Evolutionary conservation across 1,140 invertebrate genomes (phyloP).

Genomic region (Apocrypta bakeri): DNA sequence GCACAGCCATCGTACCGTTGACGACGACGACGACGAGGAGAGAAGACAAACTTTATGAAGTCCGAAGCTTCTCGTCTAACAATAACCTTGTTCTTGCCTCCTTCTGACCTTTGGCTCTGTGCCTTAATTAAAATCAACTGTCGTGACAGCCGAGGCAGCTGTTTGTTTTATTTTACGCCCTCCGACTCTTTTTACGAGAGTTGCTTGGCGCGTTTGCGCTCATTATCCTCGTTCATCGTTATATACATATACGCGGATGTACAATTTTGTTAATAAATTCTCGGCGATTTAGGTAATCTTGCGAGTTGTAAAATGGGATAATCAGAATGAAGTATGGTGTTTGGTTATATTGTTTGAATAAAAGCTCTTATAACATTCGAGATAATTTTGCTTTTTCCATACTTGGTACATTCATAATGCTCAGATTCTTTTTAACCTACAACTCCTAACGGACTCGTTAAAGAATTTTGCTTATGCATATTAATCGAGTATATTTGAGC

Average conservation of each 20-base stretch:
- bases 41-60: constrained; percentile 25
- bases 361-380: too few relatives aligned
- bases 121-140: constrained; percentile 22
- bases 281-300: too few relatives aligned
- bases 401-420: too few relatives aligned
- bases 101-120: constrained; percentile 1
- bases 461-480: too few relatives aligned
- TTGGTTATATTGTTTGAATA: too few relatives aligned
- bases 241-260: not conserved
- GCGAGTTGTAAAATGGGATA: too few relatives aligned
- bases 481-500: too few relatives aligned
- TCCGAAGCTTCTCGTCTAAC: constrained; percentile 9
- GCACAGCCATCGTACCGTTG: not conserved
- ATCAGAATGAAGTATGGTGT: too few relatives aligned
- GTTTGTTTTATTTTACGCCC: not conserved
- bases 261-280: too few relatives aligned
- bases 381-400: too few relatives aligned
- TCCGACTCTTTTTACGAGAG: not conserved
- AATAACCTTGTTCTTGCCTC: constrained; percentile 15
- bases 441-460: too few relatives aligned
- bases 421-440: too few relatives aligned
- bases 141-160: not conserved
- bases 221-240: not conserved
- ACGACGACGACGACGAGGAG: not conserved
- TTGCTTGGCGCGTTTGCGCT: not conserved